Conservation (phyloP, 37 sponge, comb jelly and placozoan genomes). For the Amphimedon queenslandica region DNA sequence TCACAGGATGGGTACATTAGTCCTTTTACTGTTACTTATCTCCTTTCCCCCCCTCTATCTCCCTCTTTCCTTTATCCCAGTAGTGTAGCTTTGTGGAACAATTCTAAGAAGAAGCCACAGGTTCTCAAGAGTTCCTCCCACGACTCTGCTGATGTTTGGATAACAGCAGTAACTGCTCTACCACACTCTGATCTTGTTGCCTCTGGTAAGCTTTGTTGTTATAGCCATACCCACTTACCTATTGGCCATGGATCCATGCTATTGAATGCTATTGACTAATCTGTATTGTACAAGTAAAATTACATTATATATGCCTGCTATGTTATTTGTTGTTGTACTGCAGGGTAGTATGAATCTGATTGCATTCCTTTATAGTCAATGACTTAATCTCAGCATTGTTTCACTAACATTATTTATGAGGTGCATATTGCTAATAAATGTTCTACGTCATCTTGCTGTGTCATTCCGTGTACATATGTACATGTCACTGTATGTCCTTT, state of each 20-base stretch:
- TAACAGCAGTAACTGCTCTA: conserved; percentile 69
- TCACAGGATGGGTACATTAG: conserved; percentile 84
- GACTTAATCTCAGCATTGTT: too few relatives aligned
- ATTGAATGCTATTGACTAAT: not conserved
- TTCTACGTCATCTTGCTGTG: not conserved
- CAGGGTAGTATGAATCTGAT: too few relatives aligned
- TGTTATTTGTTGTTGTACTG: not conserved
- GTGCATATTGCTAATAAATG: not conserved
- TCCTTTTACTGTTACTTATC: not conserved
- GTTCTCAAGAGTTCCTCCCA: not conserved
- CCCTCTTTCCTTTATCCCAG: conserved; percentile 19
- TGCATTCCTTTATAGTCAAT: too few relatives aligned
- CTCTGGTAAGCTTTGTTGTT: conserved; percentile 47
- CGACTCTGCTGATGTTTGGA: conserved; percentile 32
- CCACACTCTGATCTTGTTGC: conserved; percentile 79
- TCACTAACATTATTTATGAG: not conserved
- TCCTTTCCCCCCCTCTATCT: not conserved
- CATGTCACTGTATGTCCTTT: too few relatives aligned
- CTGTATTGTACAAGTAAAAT: not conserved
- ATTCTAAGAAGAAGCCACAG: conserved; percentile 91
- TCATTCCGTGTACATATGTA: conserved; percentile 5
- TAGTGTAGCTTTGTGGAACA: conserved; percentile 75
- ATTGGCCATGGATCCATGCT: too few relatives aligned
- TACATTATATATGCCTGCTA: not conserved
- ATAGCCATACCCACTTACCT: too few relatives aligned